Evolutionary conservation across 2,888 invertebrate species (phyloP), one percentile per base, ranked within the genome.

Genomic region (Tinea trinotella): DNA sequence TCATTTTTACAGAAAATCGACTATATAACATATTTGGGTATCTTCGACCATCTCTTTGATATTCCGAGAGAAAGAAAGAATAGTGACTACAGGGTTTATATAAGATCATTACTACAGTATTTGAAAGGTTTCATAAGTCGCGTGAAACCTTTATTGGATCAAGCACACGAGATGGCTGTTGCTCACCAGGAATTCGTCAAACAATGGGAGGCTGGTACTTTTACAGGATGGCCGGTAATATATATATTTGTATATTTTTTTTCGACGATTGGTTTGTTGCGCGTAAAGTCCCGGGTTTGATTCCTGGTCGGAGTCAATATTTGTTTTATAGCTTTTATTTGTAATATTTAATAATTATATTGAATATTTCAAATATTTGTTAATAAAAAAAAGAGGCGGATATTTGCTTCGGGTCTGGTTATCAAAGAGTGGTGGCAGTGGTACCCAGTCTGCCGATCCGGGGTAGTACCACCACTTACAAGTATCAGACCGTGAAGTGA

Each of bases 31-130:
- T 99, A 98, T 74, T 79, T 99, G 57, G 92, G 93, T 59, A 92
- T 93, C 56, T 98, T 99, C 71, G 99, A 99, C 74, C 96, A 96
- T 69, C 88, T 99, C 12, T 98, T 94, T 75, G 99, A 99, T 65
- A 94, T 99, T 66, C 93, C 98, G 0, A 94, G 92, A 81, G 96
- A 96, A 64, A 88, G 95, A 56, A 96, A 95, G 81, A 96, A 94
- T 72, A 93, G 93, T 54, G 95, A 95, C 62, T 95, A 95, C 71
- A 88, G 93, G 54, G 91, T 91, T 62, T 99, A 99, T 73, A 84
- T 98, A 24, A 88, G 94, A 57, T 88, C 90, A 1, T 79, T 99
- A 12, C 87, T 97, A 56, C 93, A 94, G 24, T 99, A 99, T 74
- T 79, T 98, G 58, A 91, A 92, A 60, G 92, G 91, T 67, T 98